Conservation (phyloP, 2,113 vertebrate genomes). For the Tetrax tetrax region DNA sequence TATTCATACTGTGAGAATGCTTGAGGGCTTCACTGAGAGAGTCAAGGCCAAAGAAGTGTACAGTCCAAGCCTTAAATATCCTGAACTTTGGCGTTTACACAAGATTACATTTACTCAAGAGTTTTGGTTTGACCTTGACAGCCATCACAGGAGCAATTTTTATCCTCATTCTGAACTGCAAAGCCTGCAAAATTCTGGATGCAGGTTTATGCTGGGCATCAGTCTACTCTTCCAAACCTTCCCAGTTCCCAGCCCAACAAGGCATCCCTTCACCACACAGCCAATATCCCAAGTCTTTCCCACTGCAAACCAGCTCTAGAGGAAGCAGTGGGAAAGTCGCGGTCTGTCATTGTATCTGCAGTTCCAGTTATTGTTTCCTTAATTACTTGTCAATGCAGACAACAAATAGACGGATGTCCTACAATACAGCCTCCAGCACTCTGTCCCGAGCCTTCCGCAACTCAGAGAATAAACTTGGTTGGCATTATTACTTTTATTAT, state of each 20-base stretch:
- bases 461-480: background rate
- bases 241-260: background rate
- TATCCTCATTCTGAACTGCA: background rate
- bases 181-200: background rate
- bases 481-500: slow-evolving; percentile 24
- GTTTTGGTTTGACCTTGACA: background rate
- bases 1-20: background rate
- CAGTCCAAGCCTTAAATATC: background rate
- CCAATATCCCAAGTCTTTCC: background rate
- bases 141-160: background rate
- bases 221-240: background rate
- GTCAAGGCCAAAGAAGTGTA: background rate
- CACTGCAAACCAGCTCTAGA: background rate
- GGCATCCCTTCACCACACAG: background rate
- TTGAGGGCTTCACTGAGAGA: background rate
- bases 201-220: background rate
- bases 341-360: slow-evolving; percentile 74
- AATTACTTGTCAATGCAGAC: slow-evolving; percentile 72
- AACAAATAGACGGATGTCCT: slow-evolving; percentile 73
- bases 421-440: slow-evolving; percentile 66
- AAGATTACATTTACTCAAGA: background rate
- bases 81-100: background rate
- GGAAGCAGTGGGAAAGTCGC: slow-evolving; percentile 57
- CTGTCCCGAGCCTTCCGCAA: background rate
- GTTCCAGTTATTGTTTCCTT: slow-evolving; percentile 78